Evolutionary conservation across 1,140 invertebrate genomes (phyloP), one percentile per base, ranked within the genome.

Genomic region (Drosophila pectinifera): DNA sequence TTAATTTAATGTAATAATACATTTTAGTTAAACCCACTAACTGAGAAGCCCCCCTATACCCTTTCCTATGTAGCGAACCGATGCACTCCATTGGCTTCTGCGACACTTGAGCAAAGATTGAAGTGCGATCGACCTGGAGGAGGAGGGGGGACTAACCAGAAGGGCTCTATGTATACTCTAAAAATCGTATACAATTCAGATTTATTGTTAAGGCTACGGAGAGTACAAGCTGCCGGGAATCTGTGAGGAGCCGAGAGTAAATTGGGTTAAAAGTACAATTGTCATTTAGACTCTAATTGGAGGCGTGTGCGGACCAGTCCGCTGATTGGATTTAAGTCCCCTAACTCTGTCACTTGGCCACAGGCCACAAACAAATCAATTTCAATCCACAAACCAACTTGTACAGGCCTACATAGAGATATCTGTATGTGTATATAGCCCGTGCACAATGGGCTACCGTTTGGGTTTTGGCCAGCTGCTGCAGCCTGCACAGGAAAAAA

Each of bases 191-290:
- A 79, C 83, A 83, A 88, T 88, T 82, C 61, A 86, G 63, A 88
- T 88, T 88, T 88, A 88, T 89, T 70, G 84, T 83, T 83, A 80
- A 89, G 41, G 65, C 63, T 70, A 34, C 28, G 10, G 14, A n/a
- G 41, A 41, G 51, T 24, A 56, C 45, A 51, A 20, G 39, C 53
- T 42, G 72, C 7, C 43, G 53, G 51, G 74, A 86, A 79, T 82
- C 78, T 69, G 69, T 68, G 82, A 75, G 26, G 45, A 62, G 38
- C 26, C 36, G 51, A 53, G 57, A 63, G 56, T 88, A 88, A 88
- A 88, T 88, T 88, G 83, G 83, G 83, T 88, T 88, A 86, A 86
- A 86, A 86, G 83, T 86, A 88, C 83, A 88, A 88, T 88, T 88
- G 83, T 88, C 83, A 70, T 88, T 88, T 88, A 88, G 75, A 70